Percentiles rank a stretch among this genome's conserved stretches.
These are phyloP conservation scores for Strigamia transsilvanica DNA, from an alignment of 2,888 invertebrate species.

Conservation along the genomic window DNA sequence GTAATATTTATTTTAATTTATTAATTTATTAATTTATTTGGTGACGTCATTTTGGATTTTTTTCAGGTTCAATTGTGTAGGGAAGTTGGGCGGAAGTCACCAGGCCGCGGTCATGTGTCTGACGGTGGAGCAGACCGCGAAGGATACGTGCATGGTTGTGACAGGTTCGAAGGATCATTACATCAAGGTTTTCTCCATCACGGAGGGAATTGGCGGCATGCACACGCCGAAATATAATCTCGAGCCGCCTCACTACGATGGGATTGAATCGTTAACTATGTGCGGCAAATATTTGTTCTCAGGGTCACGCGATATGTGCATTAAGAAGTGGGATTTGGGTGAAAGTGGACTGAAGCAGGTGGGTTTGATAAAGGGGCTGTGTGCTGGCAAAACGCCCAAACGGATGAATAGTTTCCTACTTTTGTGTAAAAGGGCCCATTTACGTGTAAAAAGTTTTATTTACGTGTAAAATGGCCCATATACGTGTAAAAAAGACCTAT, in stretches of 20 bases:
- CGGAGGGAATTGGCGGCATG: slow-evolving; percentile 66
- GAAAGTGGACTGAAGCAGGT: slow-evolving; percentile 64
- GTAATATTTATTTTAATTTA: slow-evolving; percentile 59
- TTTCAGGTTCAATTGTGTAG: slow-evolving; percentile 72
- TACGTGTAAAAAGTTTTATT: no score
- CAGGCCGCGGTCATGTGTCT: slow-evolving; percentile 86
- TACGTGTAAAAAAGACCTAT: no score
- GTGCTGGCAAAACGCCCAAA: no score
- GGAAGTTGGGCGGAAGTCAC: slow-evolving; percentile 80
- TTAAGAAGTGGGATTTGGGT: slow-evolving; percentile 81
- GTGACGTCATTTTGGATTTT: no score
- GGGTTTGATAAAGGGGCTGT: slow-evolving; percentile 44
- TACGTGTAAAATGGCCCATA: no score
- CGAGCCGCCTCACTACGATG: slow-evolving; percentile 89
- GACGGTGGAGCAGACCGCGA: slow-evolving; percentile 70
- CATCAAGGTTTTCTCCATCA: slow-evolving; percentile 72
- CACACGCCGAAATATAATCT: slow-evolving; percentile 72
- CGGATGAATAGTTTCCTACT: no score
- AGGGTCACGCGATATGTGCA: slow-evolving; percentile 84
- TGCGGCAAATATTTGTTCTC: slow-evolving; percentile 76
- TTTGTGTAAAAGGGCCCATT: no score
- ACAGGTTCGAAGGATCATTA: slow-evolving; percentile 88
- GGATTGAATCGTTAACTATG: slow-evolving; percentile 80
- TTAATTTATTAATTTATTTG: no score
- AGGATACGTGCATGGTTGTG: slow-evolving; percentile 73